Percentiles rank a stretch among this genome's conserved stretches.
phyloP scores from a whole-genome alignment of 2,888 invertebrate genomes.

The Aethes cnicana region DNA sequence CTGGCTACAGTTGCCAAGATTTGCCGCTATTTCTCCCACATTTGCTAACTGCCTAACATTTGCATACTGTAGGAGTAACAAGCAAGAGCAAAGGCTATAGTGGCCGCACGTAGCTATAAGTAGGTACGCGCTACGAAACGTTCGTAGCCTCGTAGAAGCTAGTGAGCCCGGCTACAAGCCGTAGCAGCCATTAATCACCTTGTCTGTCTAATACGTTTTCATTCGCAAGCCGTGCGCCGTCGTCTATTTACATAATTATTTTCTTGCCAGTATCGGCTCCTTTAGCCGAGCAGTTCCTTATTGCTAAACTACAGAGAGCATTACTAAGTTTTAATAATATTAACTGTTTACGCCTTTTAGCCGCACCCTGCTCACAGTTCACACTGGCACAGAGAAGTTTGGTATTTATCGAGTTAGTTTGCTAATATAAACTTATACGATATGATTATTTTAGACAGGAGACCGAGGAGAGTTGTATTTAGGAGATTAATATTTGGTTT shows the following conservation, averaged over 20 bases:
- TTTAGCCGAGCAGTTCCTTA: slow-evolving; percentile 54
- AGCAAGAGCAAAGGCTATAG: slow-evolving; percentile 27
- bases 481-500: slow-evolving; percentile 56
- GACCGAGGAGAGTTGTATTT: slow-evolving; percentile 47
- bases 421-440: slow-evolving; percentile 49
- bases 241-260: slow-evolving; percentile 77
- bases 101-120: slow-evolving; percentile 15
- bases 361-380: slow-evolving; percentile 64
- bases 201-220: slow-evolving; percentile 78
- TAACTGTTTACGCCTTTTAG: slow-evolving; percentile 71
- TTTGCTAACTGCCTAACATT: slow-evolving; percentile 68
- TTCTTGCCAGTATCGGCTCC: slow-evolving; percentile 65
- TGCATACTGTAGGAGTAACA: slow-evolving; percentile 57
- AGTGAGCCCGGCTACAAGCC: slow-evolving; percentile 53
- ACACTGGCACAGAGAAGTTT: slow-evolving; percentile 60
- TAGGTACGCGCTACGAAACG: not conserved
- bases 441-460: slow-evolving; percentile 49
- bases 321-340: slow-evolving; percentile 75
- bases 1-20: slow-evolving; percentile 63
- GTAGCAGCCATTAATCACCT: slow-evolving; percentile 74
- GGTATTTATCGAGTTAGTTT: slow-evolving; percentile 70
- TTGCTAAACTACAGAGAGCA: slow-evolving; percentile 60
- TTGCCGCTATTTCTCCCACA: slow-evolving; percentile 60
- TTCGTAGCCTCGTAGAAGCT: slow-evolving; percentile 19
- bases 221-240: slow-evolving; percentile 68